phyloP scores from a whole-genome alignment of 1,140 invertebrate genomes.

The Drosophila littoralis region DNA sequence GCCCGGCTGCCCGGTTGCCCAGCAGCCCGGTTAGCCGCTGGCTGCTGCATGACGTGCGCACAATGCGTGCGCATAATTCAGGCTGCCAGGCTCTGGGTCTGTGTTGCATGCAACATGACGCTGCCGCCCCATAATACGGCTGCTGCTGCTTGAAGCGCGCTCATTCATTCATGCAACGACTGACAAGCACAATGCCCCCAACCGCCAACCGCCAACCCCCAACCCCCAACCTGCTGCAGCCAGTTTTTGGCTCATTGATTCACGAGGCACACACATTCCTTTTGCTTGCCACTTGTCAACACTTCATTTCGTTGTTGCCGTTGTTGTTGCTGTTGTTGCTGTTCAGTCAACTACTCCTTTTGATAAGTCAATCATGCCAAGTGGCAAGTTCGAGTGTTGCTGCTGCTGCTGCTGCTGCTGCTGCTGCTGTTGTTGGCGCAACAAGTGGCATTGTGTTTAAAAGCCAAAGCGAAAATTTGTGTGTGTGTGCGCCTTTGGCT shows the following conservation, averaged over 20 bases:
- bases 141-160: constrained; percentile 38
- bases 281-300: constrained; percentile 80
- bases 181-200: not conserved
- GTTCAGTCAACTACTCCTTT: constrained; percentile 62
- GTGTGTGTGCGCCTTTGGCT: not conserved
- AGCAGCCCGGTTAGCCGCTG: not conserved
- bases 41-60: constrained; percentile 73
- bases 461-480: constrained; percentile 10
- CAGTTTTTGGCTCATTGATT: constrained; percentile 77
- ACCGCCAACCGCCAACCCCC: not conserved
- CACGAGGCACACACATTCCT: constrained; percentile 79
- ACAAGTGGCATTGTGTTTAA: constrained; percentile 58
- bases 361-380: constrained; percentile 82
- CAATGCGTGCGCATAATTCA: constrained; percentile 83
- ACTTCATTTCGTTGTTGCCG: constrained; percentile 69
- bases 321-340: constrained; percentile 20
- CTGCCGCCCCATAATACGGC: constrained; percentile 34
- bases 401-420: constrained; percentile 56
- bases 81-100: constrained; percentile 37
- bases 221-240: not conserved
- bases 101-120: constrained; percentile 73
- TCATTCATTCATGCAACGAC: constrained; percentile 74
- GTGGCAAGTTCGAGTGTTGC: constrained; percentile 77
- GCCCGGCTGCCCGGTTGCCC: constrained; percentile 7
- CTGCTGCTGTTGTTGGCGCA: constrained; percentile 39